A percentile compares a stretch with the other conserved stretches of the same genome.
These are phyloP conservation scores for Cygnus olor DNA, from an alignment of 2,797 vertebrate genomes.

Conservation along the genomic window DNA sequence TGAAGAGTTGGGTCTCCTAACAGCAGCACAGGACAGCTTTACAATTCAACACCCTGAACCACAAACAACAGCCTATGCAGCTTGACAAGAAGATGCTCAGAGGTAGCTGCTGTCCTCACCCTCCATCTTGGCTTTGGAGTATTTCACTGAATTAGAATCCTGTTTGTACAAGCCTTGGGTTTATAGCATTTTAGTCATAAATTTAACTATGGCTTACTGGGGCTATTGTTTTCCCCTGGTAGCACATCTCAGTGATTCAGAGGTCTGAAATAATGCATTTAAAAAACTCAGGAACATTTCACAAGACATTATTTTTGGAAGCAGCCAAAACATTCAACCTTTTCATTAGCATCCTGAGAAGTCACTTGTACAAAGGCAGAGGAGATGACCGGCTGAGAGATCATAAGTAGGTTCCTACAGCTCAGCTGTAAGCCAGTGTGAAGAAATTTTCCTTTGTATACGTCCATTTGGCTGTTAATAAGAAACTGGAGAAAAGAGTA, in stretches of 20 bases:
- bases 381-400: neutral
- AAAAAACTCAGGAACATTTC: neutral
- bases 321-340: neutral
- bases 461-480: neutral
- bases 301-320: constrained; percentile 13
- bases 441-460: neutral
- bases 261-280: neutral
- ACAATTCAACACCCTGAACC: neutral
- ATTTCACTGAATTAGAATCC: neutral
- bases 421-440: neutral
- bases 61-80: neutral
- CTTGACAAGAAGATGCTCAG: neutral
- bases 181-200: neutral
- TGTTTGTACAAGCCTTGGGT: neutral
- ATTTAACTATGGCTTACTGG: neutral
- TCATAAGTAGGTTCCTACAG: neutral
- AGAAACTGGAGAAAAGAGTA: neutral
- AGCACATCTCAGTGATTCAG: constrained; percentile 15
- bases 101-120: neutral
- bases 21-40: neutral
- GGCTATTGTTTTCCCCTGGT: constrained; percentile 22
- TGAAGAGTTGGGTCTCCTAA: neutral
- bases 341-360: neutral
- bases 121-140: neutral
- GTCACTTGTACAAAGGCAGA: neutral